Evolutionary conservation across 2,113 vertebrate species (phyloP), one percentile per base, ranked within the genome.

Genomic region (Sturnira hondurensis): DNA sequence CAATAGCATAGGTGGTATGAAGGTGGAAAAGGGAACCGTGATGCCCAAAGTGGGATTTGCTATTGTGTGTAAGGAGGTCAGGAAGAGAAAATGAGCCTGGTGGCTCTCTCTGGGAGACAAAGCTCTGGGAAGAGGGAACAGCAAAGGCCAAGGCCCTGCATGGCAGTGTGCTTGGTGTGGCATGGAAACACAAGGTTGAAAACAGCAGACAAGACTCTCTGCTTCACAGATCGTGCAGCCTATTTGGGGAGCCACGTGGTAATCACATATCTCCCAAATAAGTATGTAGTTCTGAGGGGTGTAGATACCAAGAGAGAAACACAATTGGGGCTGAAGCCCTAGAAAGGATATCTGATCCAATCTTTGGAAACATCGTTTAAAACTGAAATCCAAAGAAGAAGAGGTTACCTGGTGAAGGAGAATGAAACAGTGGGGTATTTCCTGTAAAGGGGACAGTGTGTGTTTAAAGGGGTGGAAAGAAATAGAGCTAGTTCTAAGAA

Each of bases 11-110:
- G 5, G 11, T 52, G 15, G 58, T 50, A 4, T 47, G 10, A 11
- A 56, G 7, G 19, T 8, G 15, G 26, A 9, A 56, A 15, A 36
- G 9, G 7, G 10, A 47, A 5, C 6, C 2, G 4, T 0, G 8
- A 15, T 41, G 26, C 14, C n/a, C 50, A 16, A 3, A 58, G n/a
- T 17, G 1, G 45, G 50, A 28, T 11, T 14, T 8, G 31, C 13
- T 22, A 0, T 36, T 88, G 13, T 4, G 15, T 31, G 31, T 20
- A 20, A 74, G 13, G 56, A 9, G 3, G 24, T 20, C 36, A 36
- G 12, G 1, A 17, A 77, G 83, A 31, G 12, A 83, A 26, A 83
- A 22, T 1, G 5, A 20, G n/a, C 8, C 41, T 22, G 28, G 28
- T 5, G 6, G 50, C 38, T 91, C 20, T 91, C 20, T 7, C 3